Percentiles rank a stretch among this genome's conserved stretches.
Conservation (phyloP, 2,797 vertebrate genomes). For the Falco rusticolus region DNA sequence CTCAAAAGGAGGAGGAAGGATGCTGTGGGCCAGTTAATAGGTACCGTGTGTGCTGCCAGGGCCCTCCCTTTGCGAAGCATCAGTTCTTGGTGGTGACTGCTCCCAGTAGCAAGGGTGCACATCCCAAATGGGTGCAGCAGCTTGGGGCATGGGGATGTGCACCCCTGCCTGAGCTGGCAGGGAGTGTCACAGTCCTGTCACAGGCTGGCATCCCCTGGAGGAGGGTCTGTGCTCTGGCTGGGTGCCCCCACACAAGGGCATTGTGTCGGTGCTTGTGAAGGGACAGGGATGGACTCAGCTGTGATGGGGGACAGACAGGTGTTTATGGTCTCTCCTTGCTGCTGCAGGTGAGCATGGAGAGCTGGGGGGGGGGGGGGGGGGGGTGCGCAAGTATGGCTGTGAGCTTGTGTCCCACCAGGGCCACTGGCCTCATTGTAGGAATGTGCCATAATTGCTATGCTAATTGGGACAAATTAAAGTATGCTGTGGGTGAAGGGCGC, state of each 20-base stretch:
- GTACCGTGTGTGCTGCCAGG: background rate
- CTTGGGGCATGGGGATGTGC: fast-evolving
- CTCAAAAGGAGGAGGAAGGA: background rate
- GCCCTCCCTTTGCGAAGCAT: background rate
- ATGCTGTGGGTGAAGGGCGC: background rate
- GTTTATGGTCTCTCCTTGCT: background rate
- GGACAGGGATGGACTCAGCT: background rate
- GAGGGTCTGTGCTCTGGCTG: fast-evolving
- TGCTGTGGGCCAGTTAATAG: background rate
- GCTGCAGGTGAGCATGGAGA: background rate
- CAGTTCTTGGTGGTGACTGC: fast-evolving
- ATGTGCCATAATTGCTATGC: conserved; percentile 35
- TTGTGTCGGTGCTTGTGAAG: fast-evolving
- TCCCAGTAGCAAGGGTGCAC: background rate
- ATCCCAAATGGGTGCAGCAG: background rate
- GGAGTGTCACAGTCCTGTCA: background rate
- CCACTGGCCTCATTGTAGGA: conserved; percentile 35
- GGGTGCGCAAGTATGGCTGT: background rate
- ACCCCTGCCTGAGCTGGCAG: background rate
- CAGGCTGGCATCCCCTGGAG: background rate
- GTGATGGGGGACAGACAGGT: background rate
- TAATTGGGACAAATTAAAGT: conserved; percentile 50
- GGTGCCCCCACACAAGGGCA: background rate
- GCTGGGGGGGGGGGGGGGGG: background rate
- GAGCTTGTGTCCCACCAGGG: conserved; percentile 13